Evolutionary conservation across 2,797 vertebrate species (phyloP), one percentile per base, ranked within the genome.

Genomic region (Enteromius anoplus): DNA sequence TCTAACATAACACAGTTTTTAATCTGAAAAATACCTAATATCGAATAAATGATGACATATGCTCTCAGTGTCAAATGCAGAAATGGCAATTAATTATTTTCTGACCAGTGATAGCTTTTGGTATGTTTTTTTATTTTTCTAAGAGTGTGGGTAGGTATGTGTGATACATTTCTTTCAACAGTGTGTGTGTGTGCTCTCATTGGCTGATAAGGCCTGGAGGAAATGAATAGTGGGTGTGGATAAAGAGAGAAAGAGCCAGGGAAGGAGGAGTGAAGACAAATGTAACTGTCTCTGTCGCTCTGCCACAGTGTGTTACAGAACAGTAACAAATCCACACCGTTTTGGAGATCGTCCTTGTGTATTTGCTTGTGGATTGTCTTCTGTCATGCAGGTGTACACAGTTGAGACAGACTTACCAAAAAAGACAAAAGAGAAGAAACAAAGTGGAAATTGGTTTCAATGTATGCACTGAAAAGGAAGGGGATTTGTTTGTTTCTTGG

Each of bases 151-250:
- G 17, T 75, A 37, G 21, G 49, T 64, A 40, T 64, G 17, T 65
- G 26, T 45, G 32, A 55, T 21, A 68, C 15, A 76, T 21, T 80
- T 23, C 47, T 47, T 66, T 68, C 5, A 26, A 29, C 10, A 7
- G 14, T 34, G 68, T 69, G 15, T n/a, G 40, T 32, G 62, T 85
- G 77, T 60, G 53, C 26, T 92, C 91, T 92, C 89, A 95, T 93
- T 94, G 93, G 94, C 90, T 92, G 90, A 81, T 75, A 78, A 84
- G 88, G 86, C 88, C 85, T 87, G 86, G 90, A 92, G 87, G 88
- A 86, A 90, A 92, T 91, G 87, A 84, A 87, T 53, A 84, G 76
- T 75, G 80, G 84, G 84, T 84, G 85, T 78, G 51, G 84, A 77
- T 78, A 78, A 60, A 73, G 42, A 87, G 86, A 87, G 81, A 73